phyloP scores from a whole-genome alignment of 2,888 invertebrate genomes.

The Orgyia antiqua region DNA sequence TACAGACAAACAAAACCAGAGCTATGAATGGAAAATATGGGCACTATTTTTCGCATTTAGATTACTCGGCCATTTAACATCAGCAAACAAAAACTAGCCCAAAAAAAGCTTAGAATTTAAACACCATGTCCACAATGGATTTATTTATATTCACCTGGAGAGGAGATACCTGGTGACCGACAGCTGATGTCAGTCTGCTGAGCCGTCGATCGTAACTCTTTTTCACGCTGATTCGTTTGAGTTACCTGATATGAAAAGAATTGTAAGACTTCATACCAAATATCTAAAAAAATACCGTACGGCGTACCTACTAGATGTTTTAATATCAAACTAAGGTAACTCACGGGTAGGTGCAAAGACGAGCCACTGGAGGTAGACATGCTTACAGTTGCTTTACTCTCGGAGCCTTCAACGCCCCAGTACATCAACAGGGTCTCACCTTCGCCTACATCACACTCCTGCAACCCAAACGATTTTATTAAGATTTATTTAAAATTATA shows the following conservation, averaged over 20 bases:
- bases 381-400: slow-evolving; percentile 56
- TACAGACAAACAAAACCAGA: too few relatives aligned
- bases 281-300: too few relatives aligned
- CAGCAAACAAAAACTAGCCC: too few relatives aligned
- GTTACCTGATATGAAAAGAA: not conserved
- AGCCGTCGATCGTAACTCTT: slow-evolving; percentile 48
- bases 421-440: slow-evolving; percentile 59
- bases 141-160: slow-evolving; percentile 44
- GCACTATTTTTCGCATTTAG: too few relatives aligned
- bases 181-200: slow-evolving; percentile 69
- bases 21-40: too few relatives aligned
- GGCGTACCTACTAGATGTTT: too few relatives aligned
- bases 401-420: slow-evolving; percentile 54
- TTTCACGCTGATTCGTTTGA: slow-evolving; percentile 4
- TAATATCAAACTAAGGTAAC: slow-evolving; percentile 7
- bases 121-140: too few relatives aligned
- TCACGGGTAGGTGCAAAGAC: slow-evolving; percentile 43
- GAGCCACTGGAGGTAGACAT: slow-evolving; percentile 62
- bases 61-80: too few relatives aligned
- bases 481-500: not conserved
- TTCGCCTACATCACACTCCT: slow-evolving; percentile 61
- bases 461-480: slow-evolving; percentile 5
- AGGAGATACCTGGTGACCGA: slow-evolving; percentile 42
- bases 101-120: too few relatives aligned
- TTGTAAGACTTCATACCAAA: too few relatives aligned